Evolutionary conservation across 2,797 vertebrate genomes (phyloP), one percentile per base, ranked within the genome.

Genomic region (Girardinus metallicus): DNA sequence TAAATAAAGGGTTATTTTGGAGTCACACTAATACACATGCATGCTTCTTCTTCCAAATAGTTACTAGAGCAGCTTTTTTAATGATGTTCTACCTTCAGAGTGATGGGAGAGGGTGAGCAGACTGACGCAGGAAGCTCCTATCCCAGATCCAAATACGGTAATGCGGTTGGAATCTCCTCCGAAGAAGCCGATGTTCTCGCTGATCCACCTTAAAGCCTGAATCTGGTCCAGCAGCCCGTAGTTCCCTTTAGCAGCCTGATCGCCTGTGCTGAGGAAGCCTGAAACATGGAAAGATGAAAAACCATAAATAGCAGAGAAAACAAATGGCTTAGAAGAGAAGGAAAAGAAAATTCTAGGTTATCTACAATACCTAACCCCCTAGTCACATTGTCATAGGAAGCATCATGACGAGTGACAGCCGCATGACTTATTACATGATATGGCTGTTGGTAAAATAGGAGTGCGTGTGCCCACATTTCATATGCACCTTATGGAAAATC

Each of bases 211-310:
- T 78, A 99, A 93, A 0, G 98, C 98, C 95, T 99, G 98, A 87
- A 99, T 99, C 95, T 99, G 98, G 94, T 99, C 98, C 91, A 99
- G 94, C 73, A 99, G 96, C 44, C 99, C 99, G 0, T 99, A 99
- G 94, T 99, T 99, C 85, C 99, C 99, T 93, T 99, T 99, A 80
- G 99, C 99, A 46, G 99, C 98, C 95, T 99, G 99, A 95, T 99
- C 99, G 1, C 98, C 98, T 0, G 99, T 99, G 80, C 97, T 99
- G 92, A 99, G 97, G 94, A 99, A 99, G 53, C 98, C 98, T 99
- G 94, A 0, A 88, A 87, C 44, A 84, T 39, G 83, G 31, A 53
- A 13, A 74, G 83, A 77, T 51, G 1, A 39, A 29, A 68, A 15
- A n/a, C 15, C 43, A n/a, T 53, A 13, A 34, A 62, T 62, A 64